Base-by-base conservation (phyloP, 2,888 invertebrate species). In the Agrotis ipsilon region DNA sequence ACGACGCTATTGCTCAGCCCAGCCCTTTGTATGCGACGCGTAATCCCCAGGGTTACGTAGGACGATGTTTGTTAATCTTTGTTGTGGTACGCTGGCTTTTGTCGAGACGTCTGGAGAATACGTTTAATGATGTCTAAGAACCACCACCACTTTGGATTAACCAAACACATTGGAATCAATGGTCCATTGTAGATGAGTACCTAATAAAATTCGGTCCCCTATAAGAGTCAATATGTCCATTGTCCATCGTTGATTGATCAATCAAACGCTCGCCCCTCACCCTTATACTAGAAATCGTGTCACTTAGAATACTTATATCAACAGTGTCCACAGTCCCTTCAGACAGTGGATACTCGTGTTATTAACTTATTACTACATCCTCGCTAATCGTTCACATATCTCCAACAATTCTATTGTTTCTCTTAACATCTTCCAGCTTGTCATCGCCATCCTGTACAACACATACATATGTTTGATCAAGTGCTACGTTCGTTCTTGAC, bases 401-500 rank as follows among this genome's bases (percentile, higher is more conserved):
- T 49, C 46, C 43, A 67, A 70, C 68, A 59, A 67, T 63, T 59
- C 27, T 48, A 64, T 79, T 71, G 68, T 73, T 69, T 68, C 55
- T 75, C 55, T 49, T 64, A 58, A 59, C 59, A 54, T 70, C 52
- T 52, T 68, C 52, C 49, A 19, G n/a, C 13, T 55, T 55, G 55
- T 32, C 32, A 32, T n/a, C 32, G 18, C 45, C 66, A n/a, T 49
- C 43, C 7, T 49, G n/a, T 45, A 67, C 58, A 54, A 43, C 54
- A 54, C 54, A 19, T 49, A 52, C n/a, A 27, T 19, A 13, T 83
- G 66, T 84, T 85, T 84, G 72, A 75, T 75, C 84, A 84, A 81
- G 75, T 84, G 85, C 51, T 68, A 59, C 11, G 46, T 72, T 65
- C 60, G 75, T 57, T 85, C 81, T 83, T 84, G 83, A 79, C 83